Evolutionary conservation across 1,140 invertebrate species (phyloP).

Genomic region (Drosophila parabipectinata): DNA sequence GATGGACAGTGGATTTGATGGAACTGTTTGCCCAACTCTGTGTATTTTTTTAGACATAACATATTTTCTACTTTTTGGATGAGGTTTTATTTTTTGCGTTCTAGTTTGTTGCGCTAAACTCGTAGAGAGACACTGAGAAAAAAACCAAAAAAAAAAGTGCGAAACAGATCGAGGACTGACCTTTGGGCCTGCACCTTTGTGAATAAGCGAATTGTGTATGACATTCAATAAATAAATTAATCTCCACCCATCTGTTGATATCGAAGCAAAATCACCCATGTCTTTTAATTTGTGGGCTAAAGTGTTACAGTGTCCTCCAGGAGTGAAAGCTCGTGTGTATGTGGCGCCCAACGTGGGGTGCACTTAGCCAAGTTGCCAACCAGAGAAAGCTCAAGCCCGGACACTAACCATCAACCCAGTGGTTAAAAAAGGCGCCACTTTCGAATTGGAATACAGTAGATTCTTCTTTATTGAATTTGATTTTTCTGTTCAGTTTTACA

Average conservation of each 20-base stretch:
- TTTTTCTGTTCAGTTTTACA: constrained; percentile 81
- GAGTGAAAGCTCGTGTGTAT: too few species aligned
- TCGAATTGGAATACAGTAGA: constrained; percentile 76
- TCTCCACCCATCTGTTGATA: constrained; percentile 48
- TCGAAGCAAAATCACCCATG: constrained; percentile 16
- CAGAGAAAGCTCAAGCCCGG: background rate
- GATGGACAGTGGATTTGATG: constrained; percentile 25
- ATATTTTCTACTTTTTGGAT: constrained; percentile 78
- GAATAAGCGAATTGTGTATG: constrained; percentile 36
- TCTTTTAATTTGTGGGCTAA: background rate
- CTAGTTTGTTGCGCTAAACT: constrained; percentile 35
- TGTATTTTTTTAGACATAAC: constrained; percentile 77
- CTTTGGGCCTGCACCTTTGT: constrained; percentile 33
- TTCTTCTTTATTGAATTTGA: constrained; percentile 82
- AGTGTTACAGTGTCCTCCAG: too few species aligned
- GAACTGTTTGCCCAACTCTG: constrained; percentile 42
- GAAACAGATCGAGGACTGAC: constrained; percentile 36
- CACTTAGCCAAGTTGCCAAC: background rate
- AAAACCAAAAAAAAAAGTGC: constrained; percentile 10
- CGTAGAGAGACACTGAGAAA: constrained; percentile 26
- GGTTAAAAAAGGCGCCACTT: background rate
- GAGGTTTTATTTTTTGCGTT: constrained; percentile 39
- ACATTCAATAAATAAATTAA: constrained; percentile 54
- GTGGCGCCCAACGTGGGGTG: too few species aligned
- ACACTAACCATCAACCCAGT: too few species aligned